Conservation (phyloP, 2,888 invertebrate genomes). For the Psylliodes chrysocephalus region DNA sequence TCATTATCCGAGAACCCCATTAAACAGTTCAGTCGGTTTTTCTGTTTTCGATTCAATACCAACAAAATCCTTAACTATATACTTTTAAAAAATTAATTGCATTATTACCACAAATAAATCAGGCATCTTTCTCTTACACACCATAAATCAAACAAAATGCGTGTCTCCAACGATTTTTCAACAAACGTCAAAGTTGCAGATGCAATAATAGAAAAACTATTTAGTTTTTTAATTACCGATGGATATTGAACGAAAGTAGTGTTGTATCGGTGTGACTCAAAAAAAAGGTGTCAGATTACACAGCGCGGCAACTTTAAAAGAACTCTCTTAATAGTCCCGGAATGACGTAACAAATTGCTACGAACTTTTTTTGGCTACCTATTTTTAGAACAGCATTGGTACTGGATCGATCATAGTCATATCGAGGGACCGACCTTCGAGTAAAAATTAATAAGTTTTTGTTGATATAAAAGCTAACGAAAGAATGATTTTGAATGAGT, state of each 20-base stretch:
- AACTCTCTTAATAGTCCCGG: slow-evolving; percentile 53
- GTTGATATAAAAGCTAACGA: neutral
- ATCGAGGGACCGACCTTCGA: slow-evolving; percentile 13
- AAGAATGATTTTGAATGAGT: too few relatives aligned
- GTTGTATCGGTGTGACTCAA: slow-evolving; percentile 21
- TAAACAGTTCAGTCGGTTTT: too few relatives aligned
- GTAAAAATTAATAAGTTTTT: neutral
- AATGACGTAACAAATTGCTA: slow-evolving; percentile 57
- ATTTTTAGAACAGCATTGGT: slow-evolving; percentile 22
- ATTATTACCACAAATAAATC: too few relatives aligned
- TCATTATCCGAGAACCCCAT: too few relatives aligned
- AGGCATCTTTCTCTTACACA: too few relatives aligned
- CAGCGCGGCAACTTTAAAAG: slow-evolving; percentile 42
- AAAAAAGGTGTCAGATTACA: slow-evolving; percentile 45
- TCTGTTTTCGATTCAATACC: too few relatives aligned
- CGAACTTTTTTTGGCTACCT: slow-evolving; percentile 28
- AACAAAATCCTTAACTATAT: too few relatives aligned
- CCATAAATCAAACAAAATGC: neutral
- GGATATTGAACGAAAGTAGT: slow-evolving; percentile 27
- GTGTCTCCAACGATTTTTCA: neutral
- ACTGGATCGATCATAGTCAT: slow-evolving; percentile 11
- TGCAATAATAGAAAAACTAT: slow-evolving; percentile 25
- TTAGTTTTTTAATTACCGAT: slow-evolving; percentile 34
- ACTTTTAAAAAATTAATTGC: too few relatives aligned
- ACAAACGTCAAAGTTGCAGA: slow-evolving; percentile 8